Evolutionary conservation across 2,113 vertebrate genomes (phyloP), one percentile per base, ranked within the genome.

Genomic region (Paradisaea rubra): DNA sequence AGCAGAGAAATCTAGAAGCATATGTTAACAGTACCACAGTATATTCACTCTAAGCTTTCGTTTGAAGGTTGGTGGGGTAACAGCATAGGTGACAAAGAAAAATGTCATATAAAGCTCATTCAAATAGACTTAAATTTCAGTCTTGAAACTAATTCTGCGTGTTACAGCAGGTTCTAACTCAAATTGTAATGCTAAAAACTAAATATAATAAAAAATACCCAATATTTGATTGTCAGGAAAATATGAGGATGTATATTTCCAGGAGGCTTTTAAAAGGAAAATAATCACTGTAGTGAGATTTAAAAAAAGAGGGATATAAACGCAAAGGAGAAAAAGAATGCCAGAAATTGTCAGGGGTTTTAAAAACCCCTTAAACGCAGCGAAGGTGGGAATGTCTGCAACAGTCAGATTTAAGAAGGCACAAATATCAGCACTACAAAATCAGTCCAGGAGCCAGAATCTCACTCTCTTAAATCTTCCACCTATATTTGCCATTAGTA

Each of bases 361-460:
- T 6, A 31, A 69, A 88, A 49, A 0, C 6, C 12, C 3, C 24
- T 6, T 68, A 11, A n/a, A 65, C 2, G 3, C 3, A 45, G 18
- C 10, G 11, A 61, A 88, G 49, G 24, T 37, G 13, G 5, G 17
- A 88, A 91, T 50, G 61, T 11, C 37, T 77, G 15, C 66, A 50
- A 47, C 11, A n/a, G 10, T 28, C 17, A 80, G 39, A 89, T 77
- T 91, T 70, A 73, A 73, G 49, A 79, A 92, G 47, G 44, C 31
- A 78, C 52, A 91, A 86, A 65, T 82, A 91, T 13, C 70, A 80
- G 42, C 45, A 28, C 53, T 76, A 57, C 28, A 93, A 94, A 93
- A 54, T 61, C 74, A 69, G 74, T 37, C 45, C 86, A 69, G 70
- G 68, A 86, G 28, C 14, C 21, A 64, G 59, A 60, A 57, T 42